Conservation (phyloP, 2,113 vertebrate genomes). For the Ophthalmolycus amberensis region DNA sequence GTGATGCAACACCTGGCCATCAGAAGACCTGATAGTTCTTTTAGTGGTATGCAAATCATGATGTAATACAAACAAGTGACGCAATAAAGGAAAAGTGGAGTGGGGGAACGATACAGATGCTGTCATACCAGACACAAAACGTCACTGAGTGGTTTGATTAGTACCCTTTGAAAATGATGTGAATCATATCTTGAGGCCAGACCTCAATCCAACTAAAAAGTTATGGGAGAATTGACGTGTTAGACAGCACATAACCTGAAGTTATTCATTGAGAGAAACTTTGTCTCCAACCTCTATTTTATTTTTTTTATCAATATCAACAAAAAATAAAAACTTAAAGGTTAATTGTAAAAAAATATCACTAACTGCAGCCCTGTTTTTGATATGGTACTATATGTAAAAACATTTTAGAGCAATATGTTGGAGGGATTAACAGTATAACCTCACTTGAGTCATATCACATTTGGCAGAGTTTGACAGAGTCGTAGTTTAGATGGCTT, state of each 20-base stretch:
- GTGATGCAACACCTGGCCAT: neutral
- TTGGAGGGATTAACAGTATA: neutral
- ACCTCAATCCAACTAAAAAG: neutral
- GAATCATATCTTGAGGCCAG: conserved; percentile 25
- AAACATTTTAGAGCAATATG: neutral
- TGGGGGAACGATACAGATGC: conserved; percentile 32
- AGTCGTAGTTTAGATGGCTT: conserved; percentile 33
- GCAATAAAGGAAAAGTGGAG: conserved; percentile 13
- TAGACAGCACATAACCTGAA: too few relatives aligned
- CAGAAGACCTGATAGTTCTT: conserved; percentile 13
- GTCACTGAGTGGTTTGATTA: conserved; percentile 36
- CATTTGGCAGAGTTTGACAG: neutral
- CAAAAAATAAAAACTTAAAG: neutral
- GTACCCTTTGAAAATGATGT: conserved; percentile 30
- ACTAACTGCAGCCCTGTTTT: neutral
- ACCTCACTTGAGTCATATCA: neutral
- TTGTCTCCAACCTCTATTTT: neutral
- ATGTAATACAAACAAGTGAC: conserved; percentile 2
- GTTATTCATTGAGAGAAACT: too few relatives aligned
- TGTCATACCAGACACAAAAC: neutral
- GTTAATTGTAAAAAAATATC: neutral
- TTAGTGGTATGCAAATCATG: conserved; percentile 27
- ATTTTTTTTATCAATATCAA: neutral
- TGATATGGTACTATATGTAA: neutral
- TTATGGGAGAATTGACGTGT: too few relatives aligned